phyloP scores from a whole-genome alignment of 2,797 vertebrate species.

The Rhinella marina region DNA sequence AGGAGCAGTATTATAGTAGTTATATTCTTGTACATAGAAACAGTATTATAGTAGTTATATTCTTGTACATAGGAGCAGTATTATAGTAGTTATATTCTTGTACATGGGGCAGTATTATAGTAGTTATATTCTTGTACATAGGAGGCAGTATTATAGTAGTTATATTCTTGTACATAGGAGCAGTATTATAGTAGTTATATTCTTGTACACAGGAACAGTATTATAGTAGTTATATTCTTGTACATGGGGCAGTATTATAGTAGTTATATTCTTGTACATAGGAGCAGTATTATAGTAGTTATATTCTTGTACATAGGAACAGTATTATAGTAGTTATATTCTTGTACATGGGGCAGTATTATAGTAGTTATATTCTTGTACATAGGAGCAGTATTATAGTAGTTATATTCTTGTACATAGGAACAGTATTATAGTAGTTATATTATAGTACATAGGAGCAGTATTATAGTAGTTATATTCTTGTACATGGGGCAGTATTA shows the following conservation, averaged over 20 bases:
- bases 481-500: neutral
- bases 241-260: neutral
- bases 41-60: slow-evolving; percentile 1
- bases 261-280: neutral
- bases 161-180: slow-evolving; percentile 3
- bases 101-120: neutral
- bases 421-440: slow-evolving; percentile 4
- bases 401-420: neutral
- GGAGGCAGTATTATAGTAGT: neutral
- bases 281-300: neutral
- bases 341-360: neutral
- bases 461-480: slow-evolving; percentile 11
- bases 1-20: neutral
- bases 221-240: neutral
- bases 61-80: slow-evolving; percentile 2
- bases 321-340: slow-evolving; percentile 4
- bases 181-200: slow-evolving; percentile 3
- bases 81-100: slow-evolving; percentile 6
- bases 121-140: neutral
- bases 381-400: neutral
- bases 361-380: neutral
- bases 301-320: neutral
- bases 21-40: neutral
- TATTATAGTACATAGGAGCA: neutral
- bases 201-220: neutral